Evolutionary conservation across 2,113 vertebrate genomes (phyloP).

Genomic region (Aptenodytes patagonicus): DNA sequence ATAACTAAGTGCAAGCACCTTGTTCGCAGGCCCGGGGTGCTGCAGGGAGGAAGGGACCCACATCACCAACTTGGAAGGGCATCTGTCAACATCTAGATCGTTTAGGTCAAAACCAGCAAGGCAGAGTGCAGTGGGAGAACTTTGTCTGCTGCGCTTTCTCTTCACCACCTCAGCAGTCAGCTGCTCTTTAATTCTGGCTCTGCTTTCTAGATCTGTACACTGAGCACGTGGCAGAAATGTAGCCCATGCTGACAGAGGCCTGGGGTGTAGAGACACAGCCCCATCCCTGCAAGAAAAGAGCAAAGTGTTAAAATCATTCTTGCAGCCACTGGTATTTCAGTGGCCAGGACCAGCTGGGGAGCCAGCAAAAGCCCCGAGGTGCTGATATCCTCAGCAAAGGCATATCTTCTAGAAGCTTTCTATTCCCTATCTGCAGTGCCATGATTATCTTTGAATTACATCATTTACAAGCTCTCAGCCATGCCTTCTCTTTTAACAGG

Average conservation of each 20-base stretch:
- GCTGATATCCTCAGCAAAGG: not conserved
- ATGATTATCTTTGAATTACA: not conserved
- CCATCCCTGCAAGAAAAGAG: not conserved
- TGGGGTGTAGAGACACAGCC: not conserved
- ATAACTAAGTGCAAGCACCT: not conserved
- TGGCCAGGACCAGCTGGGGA: not conserved
- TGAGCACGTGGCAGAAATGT: not conserved
- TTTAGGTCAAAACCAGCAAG: not conserved
- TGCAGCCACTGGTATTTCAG: not conserved
- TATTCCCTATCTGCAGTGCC: not conserved
- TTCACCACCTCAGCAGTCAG: not conserved
- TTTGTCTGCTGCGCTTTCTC: not conserved
- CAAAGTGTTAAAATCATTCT: not conserved
- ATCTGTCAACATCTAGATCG: not conserved
- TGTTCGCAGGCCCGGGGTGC: not conserved
- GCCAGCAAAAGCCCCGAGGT: not conserved
- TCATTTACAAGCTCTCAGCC: not conserved
- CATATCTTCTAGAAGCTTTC: not conserved
- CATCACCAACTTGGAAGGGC: not conserved
- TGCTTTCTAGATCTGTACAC: not conserved
- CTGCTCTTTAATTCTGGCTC: not conserved
- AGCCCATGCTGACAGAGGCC: not conserved
- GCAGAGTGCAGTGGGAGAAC: not conserved
- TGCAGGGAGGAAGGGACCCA: not conserved
- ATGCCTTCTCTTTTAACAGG: not conserved